Base-by-base conservation (phyloP, 2,888 invertebrate species). In the Brassicogethes aeneus region DNA sequence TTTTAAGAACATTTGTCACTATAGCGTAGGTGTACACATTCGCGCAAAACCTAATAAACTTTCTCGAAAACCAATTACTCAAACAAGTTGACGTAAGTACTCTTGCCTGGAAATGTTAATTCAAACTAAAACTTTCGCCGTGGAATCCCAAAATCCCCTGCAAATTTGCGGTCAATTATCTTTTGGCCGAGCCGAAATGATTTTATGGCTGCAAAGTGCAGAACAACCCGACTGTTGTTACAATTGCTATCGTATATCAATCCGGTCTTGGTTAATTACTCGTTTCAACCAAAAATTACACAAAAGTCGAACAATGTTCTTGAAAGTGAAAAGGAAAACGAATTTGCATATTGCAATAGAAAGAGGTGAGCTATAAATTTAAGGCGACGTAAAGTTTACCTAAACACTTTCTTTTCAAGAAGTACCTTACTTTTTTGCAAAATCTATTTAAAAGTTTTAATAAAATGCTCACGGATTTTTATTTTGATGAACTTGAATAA, bases 131-230 rank as follows among this genome's bases (percentile, higher is more conserved):
- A 54, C 8, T 59, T 55, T 47, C 47, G 47, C 53, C 52, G 59
- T 32, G 54, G 55, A 60, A 62, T 61, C 62, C 61, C 62, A 54
- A 60, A 64, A 59, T 64, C 63, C 65, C 63, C 54, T 59, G 61
- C 60, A 65, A 66, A 66, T 66, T 65, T 68, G 65, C 58, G 63
- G 64, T 62, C 65, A 62, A 68, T 68, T 68, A 66, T 66, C 65
- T 68, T 62, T 60, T 59, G 64, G 61, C 61, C 62, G 61, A 64
- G 60, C 64, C 62, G 62, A 66, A 66, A 68, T 66, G 64, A 61
- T 57, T 68, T 68, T 66, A 68, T 65, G 66, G 65, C 62, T 61
- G 62, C 50, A 53, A 53, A 58, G 65, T 59, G 56, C 61, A 57
- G 57, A 47, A 55, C 52, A 48, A 52, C 58, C 61, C 63, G 59